These are phyloP conservation scores for Phymorhynchus buccinoides DNA, from an alignment of 1,140 invertebrate species.

Conservation along the genomic window DNA sequence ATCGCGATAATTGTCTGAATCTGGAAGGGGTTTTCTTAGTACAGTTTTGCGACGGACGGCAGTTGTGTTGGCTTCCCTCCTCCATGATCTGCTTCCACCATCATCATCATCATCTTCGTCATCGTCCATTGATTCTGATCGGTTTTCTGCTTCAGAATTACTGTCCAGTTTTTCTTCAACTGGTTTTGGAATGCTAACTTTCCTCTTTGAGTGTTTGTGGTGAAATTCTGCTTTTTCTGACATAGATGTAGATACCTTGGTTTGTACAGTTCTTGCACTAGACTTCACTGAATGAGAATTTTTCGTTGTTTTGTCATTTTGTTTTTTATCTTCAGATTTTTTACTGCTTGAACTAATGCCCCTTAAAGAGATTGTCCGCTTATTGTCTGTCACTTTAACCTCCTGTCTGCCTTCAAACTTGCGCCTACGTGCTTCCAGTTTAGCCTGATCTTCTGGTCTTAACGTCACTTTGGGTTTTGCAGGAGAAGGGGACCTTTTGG, in stretches of 20 bases:
- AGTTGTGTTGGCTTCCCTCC: conserved; percentile 39
- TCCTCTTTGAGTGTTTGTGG: conserved; percentile 40
- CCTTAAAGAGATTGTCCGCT: conserved; percentile 45
- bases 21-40: background rate
- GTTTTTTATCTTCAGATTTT: conserved; percentile 3
- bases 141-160: background rate
- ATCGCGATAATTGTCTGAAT: background rate
- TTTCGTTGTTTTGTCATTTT: background rate
- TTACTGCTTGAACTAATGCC: conserved; percentile 25
- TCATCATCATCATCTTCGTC: conserved; percentile 39
- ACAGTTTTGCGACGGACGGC: background rate
- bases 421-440: conserved; percentile 46
- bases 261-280: background rate
- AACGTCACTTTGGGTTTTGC: conserved; percentile 3
- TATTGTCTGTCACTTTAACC: conserved; percentile 30
- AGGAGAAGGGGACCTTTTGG: background rate
- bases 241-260: background rate
- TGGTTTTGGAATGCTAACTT: conserved; percentile 36
- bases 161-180: background rate
- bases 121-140: background rate
- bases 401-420: conserved; percentile 48
- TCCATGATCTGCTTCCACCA: conserved; percentile 42
- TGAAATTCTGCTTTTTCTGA: conserved; percentile 24
- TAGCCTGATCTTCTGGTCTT: conserved; percentile 45
- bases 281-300: background rate